Conservation (phyloP, 1,140 invertebrate species). For the Uloborus diversus region DNA sequence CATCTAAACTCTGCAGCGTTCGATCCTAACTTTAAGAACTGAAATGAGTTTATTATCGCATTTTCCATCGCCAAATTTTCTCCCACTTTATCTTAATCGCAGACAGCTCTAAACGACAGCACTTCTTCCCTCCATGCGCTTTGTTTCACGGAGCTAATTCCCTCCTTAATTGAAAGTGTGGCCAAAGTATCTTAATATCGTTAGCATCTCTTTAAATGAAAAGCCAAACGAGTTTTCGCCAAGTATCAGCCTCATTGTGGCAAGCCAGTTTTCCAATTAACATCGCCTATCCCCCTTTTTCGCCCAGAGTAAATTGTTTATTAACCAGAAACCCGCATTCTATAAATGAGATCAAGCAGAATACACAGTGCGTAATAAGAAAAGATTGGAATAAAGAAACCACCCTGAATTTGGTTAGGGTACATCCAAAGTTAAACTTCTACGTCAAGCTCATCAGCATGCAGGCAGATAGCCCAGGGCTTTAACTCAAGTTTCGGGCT, state of each 20-base stretch:
- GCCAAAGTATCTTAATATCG: constrained; percentile 6
- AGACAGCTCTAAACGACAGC: too few species aligned
- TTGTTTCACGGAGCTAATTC: not conserved
- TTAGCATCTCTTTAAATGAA: constrained; percentile 49
- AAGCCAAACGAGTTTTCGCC: constrained; percentile 37
- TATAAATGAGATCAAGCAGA: constrained; percentile 33
- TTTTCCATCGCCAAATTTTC: too few species aligned
- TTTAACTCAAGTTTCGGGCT: constrained; percentile 16
- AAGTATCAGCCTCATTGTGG: not conserved
- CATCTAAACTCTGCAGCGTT: too few species aligned
- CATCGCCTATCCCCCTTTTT: constrained; percentile 3
- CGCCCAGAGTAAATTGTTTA: constrained; percentile 40
- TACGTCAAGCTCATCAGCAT: constrained; percentile 44
- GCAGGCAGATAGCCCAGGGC: constrained; percentile 21
- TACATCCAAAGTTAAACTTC: constrained; percentile 17
- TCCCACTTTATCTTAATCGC: too few species aligned
- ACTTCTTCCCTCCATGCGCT: too few species aligned
- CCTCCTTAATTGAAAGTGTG: constrained; percentile 15
- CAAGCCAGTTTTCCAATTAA: constrained; percentile 35
- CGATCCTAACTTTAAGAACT: too few species aligned
- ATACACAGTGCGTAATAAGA: constrained; percentile 18
- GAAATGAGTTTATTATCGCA: too few species aligned
- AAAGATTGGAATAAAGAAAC: not conserved
- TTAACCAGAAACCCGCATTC: constrained; percentile 21
- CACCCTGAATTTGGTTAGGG: constrained; percentile 7